Evolutionary conservation across 2,797 vertebrate species (phyloP), one percentile per base, ranked within the genome.

Genomic region (Zalophus californianus): DNA sequence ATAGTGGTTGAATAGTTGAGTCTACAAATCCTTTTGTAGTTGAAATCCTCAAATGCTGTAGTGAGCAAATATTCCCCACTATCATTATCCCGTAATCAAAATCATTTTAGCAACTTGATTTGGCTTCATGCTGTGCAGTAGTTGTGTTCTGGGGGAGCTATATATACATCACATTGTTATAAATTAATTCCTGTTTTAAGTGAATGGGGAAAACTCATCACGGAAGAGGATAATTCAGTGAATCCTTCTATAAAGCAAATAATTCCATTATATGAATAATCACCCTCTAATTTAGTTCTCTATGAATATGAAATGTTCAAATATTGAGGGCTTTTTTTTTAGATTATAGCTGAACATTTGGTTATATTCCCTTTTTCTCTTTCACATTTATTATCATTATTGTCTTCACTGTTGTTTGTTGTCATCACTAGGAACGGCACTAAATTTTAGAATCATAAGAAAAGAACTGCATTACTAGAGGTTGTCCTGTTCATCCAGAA

Each of bases 151-250:
- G 72, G 35, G 90, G 66, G 73, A 96, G 48, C 89, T 96, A 84
- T 95, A 94, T 91, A 95, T 92, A 91, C 56, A 86, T 96, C 90
- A 77, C 91, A 92, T 91, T 73, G 62, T 94, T 96, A 90, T 94
- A 97, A 94, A 98, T 96, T 97, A 97, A 97, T 97, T 97, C 87
- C 32, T 86, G 78, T 83, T 90, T 97, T 95, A 93, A 97, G 44
- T 92, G 90, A 97, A 90, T 52, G n/a, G 66, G 64, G 80, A 68
- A 94, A 87, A 35, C 96, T 82, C 64, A 82, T 93, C 84, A 90
- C 16, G 88, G 87, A 96, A 90, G 80, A 97, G 77, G 56, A 78
- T 92, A 94, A 96, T 73, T 97, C 66, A 50, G 75, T 7, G 50
- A 96, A 75, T 92, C 68, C 52, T 96, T 88, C 90, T 73, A 85